phyloP scores from a whole-genome alignment of 2,113 vertebrate genomes.

The Trichomycterus rosablanca region DNA sequence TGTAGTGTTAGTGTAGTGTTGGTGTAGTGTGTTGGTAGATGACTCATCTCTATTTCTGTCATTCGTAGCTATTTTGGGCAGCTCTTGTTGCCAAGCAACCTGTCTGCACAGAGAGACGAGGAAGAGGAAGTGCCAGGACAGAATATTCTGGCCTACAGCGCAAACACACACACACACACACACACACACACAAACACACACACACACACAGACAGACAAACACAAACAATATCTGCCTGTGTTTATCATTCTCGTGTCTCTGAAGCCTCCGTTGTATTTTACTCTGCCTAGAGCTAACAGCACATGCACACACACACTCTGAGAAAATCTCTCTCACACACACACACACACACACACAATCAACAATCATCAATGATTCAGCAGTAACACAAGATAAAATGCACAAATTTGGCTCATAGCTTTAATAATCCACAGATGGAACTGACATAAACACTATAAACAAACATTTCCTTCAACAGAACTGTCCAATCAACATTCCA shows the following conservation, averaged over 20 bases:
- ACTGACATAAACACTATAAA: too few relatives aligned
- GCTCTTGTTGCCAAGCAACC: conserved; percentile 55
- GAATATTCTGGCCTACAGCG: conserved; percentile 26
- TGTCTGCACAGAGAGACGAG: conserved; percentile 34
- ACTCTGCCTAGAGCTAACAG: conserved; percentile 1
- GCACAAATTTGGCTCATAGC: too few relatives aligned
- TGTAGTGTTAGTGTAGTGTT: background rate
- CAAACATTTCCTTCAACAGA: too few relatives aligned
- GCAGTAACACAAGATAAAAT: background rate
- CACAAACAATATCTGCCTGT: background rate
- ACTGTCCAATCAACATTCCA: too few relatives aligned
- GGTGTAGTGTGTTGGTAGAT: conserved; percentile 21
- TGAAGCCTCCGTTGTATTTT: conserved; percentile 7
- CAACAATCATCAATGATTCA: background rate
- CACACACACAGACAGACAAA: background rate
- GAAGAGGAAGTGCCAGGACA: conserved; percentile 45
- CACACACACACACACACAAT: conserved; percentile 17
- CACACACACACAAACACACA: conserved; percentile 18
- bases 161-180: conserved; percentile 5
- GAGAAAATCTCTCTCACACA: background rate
- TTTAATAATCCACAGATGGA: too few relatives aligned
- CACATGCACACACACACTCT: conserved; percentile 16
- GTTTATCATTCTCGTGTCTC: conserved; percentile 6
- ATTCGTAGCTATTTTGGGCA: conserved; percentile 51
- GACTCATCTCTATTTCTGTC: conserved; percentile 54